Conservation (phyloP, 1,140 invertebrate genomes). For the Ceratina japonica region DNA sequence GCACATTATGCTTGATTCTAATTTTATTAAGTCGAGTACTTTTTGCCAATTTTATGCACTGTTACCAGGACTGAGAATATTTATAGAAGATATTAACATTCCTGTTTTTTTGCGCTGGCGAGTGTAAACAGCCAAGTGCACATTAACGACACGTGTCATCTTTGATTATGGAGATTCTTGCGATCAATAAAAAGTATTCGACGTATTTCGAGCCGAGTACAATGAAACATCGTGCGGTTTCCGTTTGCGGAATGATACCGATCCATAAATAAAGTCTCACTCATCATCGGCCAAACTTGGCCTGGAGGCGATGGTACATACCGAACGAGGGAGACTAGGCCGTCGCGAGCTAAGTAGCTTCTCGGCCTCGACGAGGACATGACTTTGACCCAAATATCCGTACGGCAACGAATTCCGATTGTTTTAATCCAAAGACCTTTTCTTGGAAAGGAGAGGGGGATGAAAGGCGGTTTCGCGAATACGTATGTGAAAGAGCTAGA, state of each 20-base stretch:
- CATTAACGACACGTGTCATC: neutral
- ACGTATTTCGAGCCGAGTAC: too few relatives aligned
- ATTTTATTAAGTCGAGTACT: neutral
- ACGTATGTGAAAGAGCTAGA: too few relatives aligned
- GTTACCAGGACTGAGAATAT: neutral
- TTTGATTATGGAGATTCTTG: too few relatives aligned
- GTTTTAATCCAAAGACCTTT: slow-evolving; percentile 12
- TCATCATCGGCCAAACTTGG: slow-evolving; percentile 73
- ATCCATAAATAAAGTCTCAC: slow-evolving; percentile 73
- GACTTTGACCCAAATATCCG: slow-evolving; percentile 78
- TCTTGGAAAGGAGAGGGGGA: neutral
- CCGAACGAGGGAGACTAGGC: slow-evolving; percentile 65
- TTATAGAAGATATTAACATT: neutral
- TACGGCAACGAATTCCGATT: slow-evolving; percentile 56
- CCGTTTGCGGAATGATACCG: slow-evolving; percentile 53
- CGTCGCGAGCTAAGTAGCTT: slow-evolving; percentile 70
- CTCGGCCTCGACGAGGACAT: slow-evolving; percentile 76
- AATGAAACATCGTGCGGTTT: neutral
- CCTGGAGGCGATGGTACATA: slow-evolving; percentile 62
- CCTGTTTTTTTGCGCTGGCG: neutral
- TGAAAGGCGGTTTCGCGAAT: neutral
- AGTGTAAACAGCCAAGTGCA: too few relatives aligned
- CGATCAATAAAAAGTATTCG: too few relatives aligned
- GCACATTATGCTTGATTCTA: neutral
- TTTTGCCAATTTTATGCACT: neutral